Conservation (phyloP, 2,113 vertebrate species). For the Carassius auratus region DNA sequence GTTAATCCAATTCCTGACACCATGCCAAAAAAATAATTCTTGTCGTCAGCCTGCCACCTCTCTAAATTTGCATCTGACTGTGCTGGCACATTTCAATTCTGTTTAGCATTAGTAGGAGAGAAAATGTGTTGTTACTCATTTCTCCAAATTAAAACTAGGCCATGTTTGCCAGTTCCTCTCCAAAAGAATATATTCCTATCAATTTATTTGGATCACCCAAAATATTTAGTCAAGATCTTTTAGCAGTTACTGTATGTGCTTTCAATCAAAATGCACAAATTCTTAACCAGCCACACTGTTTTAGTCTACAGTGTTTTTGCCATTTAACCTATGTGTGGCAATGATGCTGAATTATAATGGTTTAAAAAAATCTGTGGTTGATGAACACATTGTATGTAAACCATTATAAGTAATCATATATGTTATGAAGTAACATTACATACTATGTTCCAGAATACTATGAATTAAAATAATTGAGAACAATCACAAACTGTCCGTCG, state of each 20-base stretch:
- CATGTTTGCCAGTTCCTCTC: constrained; percentile 23
- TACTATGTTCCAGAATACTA: background rate
- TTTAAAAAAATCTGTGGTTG: background rate
- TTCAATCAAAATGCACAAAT: background rate
- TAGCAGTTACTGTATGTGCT: too few relatives aligned
- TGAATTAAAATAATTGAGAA: background rate
- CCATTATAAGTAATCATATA: background rate
- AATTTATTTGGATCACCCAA: background rate
- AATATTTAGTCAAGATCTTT: background rate
- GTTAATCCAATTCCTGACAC: constrained; percentile 50
- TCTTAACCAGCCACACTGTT: background rate
- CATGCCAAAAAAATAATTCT: constrained; percentile 54
- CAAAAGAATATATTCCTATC: constrained; percentile 29
- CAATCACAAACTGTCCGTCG: constrained; percentile 26
- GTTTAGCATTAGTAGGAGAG: constrained; percentile 56
- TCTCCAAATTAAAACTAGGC: constrained; percentile 59
- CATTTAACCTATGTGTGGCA: background rate
- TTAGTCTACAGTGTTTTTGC: background rate
- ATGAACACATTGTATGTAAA: background rate
- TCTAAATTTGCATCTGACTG: constrained; percentile 58
- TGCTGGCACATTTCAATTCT: constrained; percentile 61
- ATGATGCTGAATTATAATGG: background rate
- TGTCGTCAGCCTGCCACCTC: constrained; percentile 54
- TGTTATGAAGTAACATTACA: background rate
- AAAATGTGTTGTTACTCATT: constrained; percentile 59